These are phyloP conservation scores for Buphagus erythrorhynchus DNA, from an alignment of 2,797 vertebrate species.

Conservation along the genomic window DNA sequence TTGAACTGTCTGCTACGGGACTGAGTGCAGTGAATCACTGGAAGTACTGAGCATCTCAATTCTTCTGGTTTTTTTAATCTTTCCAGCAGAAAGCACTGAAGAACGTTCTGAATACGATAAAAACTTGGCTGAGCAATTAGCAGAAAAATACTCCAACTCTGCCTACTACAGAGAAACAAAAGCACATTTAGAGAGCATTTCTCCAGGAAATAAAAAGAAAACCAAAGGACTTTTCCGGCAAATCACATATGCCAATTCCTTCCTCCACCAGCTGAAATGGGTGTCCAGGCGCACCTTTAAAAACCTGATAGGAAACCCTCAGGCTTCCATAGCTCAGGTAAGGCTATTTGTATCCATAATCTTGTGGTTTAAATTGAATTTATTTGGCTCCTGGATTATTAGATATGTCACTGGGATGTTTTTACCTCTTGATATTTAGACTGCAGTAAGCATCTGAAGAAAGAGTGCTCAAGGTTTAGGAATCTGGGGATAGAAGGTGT, in stretches of 20 bases:
- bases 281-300: constrained; percentile 88
- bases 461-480: neutral
- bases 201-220: constrained; percentile 58
- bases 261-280: constrained; percentile 90
- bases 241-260: constrained; percentile 86
- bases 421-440: neutral
- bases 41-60: neutral
- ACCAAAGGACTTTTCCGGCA: constrained; percentile 48
- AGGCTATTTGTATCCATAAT: neutral
- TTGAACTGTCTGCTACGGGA: neutral
- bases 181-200: constrained; percentile 78
- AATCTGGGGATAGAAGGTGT: neutral
- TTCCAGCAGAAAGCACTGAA: constrained; percentile 20
- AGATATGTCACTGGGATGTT: neutral
- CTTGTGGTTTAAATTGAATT: neutral
- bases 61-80: neutral
- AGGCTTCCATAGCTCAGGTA: constrained; percentile 93
- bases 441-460: neutral
- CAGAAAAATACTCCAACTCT: constrained; percentile 82
- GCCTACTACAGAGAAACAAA: constrained; percentile 77
- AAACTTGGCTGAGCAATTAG: constrained; percentile 81
- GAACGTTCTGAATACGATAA: constrained; percentile 1
- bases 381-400: neutral
- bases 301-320: constrained; percentile 89
- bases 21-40: neutral